phyloP scores from a whole-genome alignment of 2,113 vertebrate species.

The Elanoides forficatus region DNA sequence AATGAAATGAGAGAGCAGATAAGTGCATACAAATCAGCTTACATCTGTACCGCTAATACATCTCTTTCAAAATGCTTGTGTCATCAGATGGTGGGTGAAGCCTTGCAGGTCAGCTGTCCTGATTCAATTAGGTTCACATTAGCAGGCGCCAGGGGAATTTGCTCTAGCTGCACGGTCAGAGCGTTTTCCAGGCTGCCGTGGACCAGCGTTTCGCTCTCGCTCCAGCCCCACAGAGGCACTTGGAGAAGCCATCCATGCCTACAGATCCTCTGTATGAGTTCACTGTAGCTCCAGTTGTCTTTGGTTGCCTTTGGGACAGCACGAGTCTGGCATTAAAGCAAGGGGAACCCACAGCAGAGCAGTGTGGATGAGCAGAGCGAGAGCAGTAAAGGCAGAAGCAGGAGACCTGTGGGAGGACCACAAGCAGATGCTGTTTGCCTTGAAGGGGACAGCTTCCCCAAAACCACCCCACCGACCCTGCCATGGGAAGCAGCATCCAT shows the following conservation, averaged over 20 bases:
- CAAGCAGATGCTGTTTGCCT: neutral
- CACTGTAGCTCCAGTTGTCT: neutral
- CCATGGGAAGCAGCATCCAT: fast-evolving
- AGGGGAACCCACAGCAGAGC: neutral
- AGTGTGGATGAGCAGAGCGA: neutral
- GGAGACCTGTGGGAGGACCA: neutral
- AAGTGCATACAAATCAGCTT: neutral
- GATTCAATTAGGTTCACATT: neutral
- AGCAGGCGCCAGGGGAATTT: neutral
- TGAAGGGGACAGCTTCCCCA: neutral
- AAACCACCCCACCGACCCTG: neutral
- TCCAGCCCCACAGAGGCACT: fast-evolving
- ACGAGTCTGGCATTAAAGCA: fast-evolving
- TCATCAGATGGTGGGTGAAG: neutral
- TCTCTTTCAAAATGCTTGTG: neutral
- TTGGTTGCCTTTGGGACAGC: neutral
- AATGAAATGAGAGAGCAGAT: conserved; percentile 15
- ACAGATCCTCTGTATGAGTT: neutral
- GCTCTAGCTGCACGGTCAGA: neutral
- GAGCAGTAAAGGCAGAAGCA: neutral
- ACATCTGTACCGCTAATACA: neutral
- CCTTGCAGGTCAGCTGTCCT: neutral
- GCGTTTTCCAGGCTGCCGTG: neutral
- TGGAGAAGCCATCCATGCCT: fast-evolving
- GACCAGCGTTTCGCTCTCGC: fast-evolving